phyloP scores from a whole-genome alignment of 2,797 vertebrate species.

The Florisuga fusca region DNA sequence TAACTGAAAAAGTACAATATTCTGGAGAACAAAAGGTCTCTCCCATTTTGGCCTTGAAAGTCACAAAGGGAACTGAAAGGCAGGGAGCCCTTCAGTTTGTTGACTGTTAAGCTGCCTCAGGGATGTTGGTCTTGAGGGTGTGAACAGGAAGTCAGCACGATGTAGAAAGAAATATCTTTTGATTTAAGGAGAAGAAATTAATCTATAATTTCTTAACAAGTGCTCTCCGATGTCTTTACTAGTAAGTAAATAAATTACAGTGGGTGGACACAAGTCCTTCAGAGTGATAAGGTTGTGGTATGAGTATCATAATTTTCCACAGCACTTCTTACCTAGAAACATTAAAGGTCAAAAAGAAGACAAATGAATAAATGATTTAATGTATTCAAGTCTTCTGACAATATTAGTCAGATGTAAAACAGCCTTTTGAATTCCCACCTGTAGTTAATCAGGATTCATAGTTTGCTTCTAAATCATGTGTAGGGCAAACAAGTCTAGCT shows the following conservation, averaged over 20 bases:
- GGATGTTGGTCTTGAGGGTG: not conserved
- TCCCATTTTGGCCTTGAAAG: slow-evolving; percentile 15
- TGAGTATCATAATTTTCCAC: not conserved
- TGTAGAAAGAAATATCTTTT: not conserved
- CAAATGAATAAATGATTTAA: not conserved
- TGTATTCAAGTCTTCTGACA: not conserved
- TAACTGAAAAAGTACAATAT: not conserved
- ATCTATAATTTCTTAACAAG: not conserved
- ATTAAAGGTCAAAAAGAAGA: not conserved
- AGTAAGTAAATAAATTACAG: slow-evolving; percentile 31
- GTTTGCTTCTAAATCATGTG: not conserved
- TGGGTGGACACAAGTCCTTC: not conserved
- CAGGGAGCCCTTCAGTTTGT: not conserved
- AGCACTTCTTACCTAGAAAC: not conserved
- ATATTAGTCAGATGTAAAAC: not conserved
- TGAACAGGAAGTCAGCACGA: not conserved
- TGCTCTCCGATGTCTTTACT: not conserved
- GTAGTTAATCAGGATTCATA: not conserved
- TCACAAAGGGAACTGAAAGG: slow-evolving; percentile 62
- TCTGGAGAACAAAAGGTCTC: not conserved
- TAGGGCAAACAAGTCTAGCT: not conserved
- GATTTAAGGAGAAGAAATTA: not conserved
- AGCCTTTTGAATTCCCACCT: not conserved
- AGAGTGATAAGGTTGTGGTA: not conserved
- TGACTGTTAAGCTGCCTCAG: not conserved